Base-by-base conservation (phyloP, 2,797 vertebrate genomes). In the Tapera naevia region DNA sequence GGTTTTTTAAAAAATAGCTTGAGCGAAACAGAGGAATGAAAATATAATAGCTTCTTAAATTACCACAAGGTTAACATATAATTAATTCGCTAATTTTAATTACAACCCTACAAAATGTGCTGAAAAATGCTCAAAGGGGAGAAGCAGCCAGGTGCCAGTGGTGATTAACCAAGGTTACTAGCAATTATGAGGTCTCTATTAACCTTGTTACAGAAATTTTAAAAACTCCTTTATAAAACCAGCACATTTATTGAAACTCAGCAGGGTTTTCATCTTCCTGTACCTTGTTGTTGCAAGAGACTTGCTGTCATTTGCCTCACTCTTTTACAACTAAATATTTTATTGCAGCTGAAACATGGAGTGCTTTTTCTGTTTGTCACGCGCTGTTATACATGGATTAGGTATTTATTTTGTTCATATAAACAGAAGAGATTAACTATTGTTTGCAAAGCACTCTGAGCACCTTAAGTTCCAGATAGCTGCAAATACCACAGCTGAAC, bases 11-110 rank as follows among this genome's bases (percentile, higher is more conserved):
- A 57, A 45, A 64, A 54, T 15, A 14, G 12, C 61, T 69, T 51
- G 57, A 62, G 41, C 61, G 84, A 67, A 51, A 25, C 13, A 91
- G 66, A 92, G 80, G 71, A 54, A n/a, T 71, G 71, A 91, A 96
- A 96, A 89, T 56, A 70, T 70, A 89, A 97, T 58, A 69, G 69
- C 56, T 64, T 94, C 87, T 93, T 94, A 93, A 95, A 93, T 95
- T 96, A 89, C 80, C 21, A 4, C 57, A 73, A 96, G 89, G 91
- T 93, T 96, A 88, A 92, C 60, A 51, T 76, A 69, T 89, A 96
- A 97, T 97, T 94, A 95, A 94, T 96, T 93, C 82, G 73, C 91
- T 94, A 90, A 86, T 96, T 95, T 95, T 95, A 96, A 86, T 92
- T 95, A 80, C 82, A 88, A 13, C 37, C 58, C 37, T 89, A 84